Evolutionary conservation across 2,113 vertebrate species (phyloP), one percentile per base, ranked within the genome.

Genomic region (Tetrao urogallus): DNA sequence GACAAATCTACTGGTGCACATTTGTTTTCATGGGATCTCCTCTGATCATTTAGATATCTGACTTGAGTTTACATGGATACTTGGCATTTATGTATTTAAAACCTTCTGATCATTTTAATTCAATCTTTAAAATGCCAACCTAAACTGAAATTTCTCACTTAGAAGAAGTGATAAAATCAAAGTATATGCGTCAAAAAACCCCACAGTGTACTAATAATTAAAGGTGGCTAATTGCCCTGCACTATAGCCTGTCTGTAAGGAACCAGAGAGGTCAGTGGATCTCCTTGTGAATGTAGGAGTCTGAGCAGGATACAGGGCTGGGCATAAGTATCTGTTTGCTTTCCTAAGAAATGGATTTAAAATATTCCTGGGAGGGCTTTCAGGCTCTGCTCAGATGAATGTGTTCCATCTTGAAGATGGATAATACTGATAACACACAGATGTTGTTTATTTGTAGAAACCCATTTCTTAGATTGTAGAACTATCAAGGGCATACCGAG

Each of bases 371-470:
- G 14, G 89, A 93, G 94, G n/a, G 80, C 36, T 78, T 86, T 94
- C 87, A 94, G 85, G 57, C 86, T 86, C 88, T 90, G 22, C 82
- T 64, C 79, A 88, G 30, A 81, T 75, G n/a, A 92, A 88, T 65
- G 30, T 86, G 57, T 94, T 96, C 82, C 82, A 66, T 83, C 57
- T 57, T 64, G n/a, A 91, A 83, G 65, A 57, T 38, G 79, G 66
- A 69, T 88, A 87, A 86, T 58, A 17, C 85, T 85, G 90, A 95
- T 94, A 96, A 95, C 60, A 88, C 21, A 72, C 92, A 96, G 95
- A 95, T 97, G 92, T 95, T 97, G 90, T 96, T 94, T 94, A 79
- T 91, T 88, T 93, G 85, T 86, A 79, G 63, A 93, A 90, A 89
- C 5, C 11, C 9, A 69, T 94, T 90, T 94, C 74, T 95, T 87